Conservation (phyloP, 2,888 invertebrate species). For the Himalopsyche kuldschensis region DNA sequence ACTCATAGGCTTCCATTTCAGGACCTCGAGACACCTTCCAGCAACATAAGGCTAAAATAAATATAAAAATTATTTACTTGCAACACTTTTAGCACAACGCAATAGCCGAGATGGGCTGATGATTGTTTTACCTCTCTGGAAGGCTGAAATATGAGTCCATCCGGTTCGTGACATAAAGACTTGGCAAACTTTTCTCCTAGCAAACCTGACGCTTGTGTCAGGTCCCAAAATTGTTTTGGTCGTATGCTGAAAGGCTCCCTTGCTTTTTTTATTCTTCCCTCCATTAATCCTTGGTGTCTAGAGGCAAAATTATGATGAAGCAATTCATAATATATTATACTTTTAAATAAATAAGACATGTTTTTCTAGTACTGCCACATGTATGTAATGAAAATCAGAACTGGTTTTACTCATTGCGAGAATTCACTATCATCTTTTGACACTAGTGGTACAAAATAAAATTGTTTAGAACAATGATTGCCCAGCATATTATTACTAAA, state of each 20-base stretch:
- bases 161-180: conserved; percentile 89
- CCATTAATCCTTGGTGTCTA: conserved; percentile 75
- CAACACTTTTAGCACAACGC: too few relatives aligned
- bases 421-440: too few relatives aligned
- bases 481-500: too few relatives aligned
- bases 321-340: too few relatives aligned
- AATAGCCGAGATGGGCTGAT: too few relatives aligned
- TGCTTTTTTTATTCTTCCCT: conserved; percentile 72
- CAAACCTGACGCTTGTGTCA: conserved; percentile 69
- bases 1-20: conserved; percentile 97
- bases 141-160: conserved; percentile 98
- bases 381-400: too few relatives aligned
- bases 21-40: conserved; percentile 79
- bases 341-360: too few relatives aligned
- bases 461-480: too few relatives aligned
- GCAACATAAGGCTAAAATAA: conserved; percentile 73
- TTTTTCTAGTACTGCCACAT: too few relatives aligned
- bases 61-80: too few relatives aligned
- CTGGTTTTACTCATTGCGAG: too few relatives aligned
- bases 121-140: conserved; percentile 65
- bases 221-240: conserved; percentile 88
- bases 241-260: conserved; percentile 90
- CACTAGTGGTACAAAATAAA: too few relatives aligned
- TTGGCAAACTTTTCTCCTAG: conserved; percentile 84
- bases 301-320: conserved; percentile 30